Percentiles rank a stretch among this genome's conserved stretches.
These are phyloP conservation scores for Crax fasciolata DNA, from an alignment of 2,797 vertebrate genomes.

Conservation along the genomic window DNA sequence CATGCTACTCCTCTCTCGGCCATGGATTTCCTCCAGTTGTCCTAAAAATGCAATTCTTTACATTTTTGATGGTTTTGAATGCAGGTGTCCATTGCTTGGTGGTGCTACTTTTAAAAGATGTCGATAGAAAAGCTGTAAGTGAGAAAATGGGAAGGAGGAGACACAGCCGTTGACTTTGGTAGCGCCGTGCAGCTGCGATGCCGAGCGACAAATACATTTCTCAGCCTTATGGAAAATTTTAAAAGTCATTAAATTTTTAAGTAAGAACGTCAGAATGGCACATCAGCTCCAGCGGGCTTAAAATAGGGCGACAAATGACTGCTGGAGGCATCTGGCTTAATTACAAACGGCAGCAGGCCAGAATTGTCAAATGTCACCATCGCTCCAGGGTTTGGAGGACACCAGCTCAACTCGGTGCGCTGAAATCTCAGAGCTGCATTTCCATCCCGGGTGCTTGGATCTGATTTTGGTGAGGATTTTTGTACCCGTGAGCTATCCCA, in stretches of 20 bases:
- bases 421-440: accelerated
- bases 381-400: not conserved
- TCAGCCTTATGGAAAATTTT: not conserved
- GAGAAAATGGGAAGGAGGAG: not conserved
- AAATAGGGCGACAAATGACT: conserved; percentile 28
- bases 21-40: not conserved
- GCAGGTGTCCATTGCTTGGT: not conserved
- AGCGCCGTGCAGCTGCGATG: accelerated
- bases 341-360: not conserved
- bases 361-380: not conserved
- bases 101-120: not conserved
- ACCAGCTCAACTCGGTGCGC: accelerated
- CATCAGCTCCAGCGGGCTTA: conserved; percentile 4
- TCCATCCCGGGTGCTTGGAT: accelerated
- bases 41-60: accelerated
- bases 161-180: accelerated
- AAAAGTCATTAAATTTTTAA: conserved; percentile 39
- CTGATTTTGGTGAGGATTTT: not conserved
- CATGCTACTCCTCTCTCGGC: too few relatives aligned
- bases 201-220: not conserved
- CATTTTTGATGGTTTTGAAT: not conserved
- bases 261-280: not conserved
- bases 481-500: too few relatives aligned
- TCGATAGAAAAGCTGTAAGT: not conserved
- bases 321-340: conserved; percentile 9